Evolutionary conservation across 2,113 vertebrate species (phyloP).

Genomic region (Embiotoca jacksoni): DNA sequence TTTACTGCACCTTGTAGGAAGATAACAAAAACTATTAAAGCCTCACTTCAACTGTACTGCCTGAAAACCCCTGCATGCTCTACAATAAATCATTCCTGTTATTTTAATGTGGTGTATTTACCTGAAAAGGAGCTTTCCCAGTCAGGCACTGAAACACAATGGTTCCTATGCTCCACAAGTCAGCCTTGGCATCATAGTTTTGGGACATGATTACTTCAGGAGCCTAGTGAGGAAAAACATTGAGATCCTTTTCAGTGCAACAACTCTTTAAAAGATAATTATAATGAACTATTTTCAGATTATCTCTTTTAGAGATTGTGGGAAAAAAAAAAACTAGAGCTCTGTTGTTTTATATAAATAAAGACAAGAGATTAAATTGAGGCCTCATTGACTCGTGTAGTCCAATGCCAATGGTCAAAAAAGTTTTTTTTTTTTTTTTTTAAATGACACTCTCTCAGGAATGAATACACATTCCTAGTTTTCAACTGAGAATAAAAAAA

Average conservation of each 20-base stretch:
- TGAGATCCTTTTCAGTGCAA: background rate
- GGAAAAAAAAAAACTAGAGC: background rate
- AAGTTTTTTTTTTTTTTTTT: background rate
- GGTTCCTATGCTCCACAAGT: conserved; percentile 98
- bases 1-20: background rate
- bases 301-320: background rate
- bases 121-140: conserved; percentile 98
- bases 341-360: background rate
- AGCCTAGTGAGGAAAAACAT: conserved; percentile 82
- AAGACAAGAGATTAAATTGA: background rate
- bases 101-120: conserved; percentile 57
- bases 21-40: background rate
- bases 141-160: conserved; percentile 98
- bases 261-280: background rate
- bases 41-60: too few relatives aligned
- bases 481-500: background rate
- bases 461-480: background rate
- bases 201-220: conserved; percentile 99
- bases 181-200: conserved; percentile 97
- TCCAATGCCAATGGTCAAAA: background rate
- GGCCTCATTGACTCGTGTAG: background rate
- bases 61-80: background rate
- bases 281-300: background rate
- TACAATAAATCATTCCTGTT: background rate
- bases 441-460: background rate